Conservation (phyloP, 2,888 invertebrate genomes). For the Lasioglossum morio region DNA sequence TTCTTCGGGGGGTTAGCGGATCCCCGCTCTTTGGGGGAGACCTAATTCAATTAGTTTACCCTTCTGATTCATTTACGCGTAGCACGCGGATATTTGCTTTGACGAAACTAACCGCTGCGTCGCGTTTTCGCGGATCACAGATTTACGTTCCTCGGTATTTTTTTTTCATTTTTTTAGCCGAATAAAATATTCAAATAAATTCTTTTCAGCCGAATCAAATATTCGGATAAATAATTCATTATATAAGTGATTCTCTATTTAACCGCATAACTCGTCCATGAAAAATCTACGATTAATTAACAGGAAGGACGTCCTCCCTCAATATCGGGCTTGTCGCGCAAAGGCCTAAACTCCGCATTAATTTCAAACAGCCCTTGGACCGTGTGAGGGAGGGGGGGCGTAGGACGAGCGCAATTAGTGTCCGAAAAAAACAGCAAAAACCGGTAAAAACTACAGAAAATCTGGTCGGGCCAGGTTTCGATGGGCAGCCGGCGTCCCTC, state of each 20-base stretch:
- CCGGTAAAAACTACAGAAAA: background rate
- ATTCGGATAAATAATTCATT: too few relatives aligned
- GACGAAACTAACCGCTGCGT: conserved; percentile 8
- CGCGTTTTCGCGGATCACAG: background rate
- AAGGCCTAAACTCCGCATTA: background rate
- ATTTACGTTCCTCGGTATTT: background rate
- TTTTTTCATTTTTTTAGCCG: too few relatives aligned
- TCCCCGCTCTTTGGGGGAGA: conserved; percentile 39
- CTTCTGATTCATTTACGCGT: conserved; percentile 56
- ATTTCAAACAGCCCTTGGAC: conserved; percentile 1
- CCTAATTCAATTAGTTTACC: conserved; percentile 54
- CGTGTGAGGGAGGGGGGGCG: too few relatives aligned
- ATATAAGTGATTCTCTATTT: too few relatives aligned
- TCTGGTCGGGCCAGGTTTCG: background rate
- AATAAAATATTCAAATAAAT: too few relatives aligned
- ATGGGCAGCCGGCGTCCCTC: conserved; percentile 10
- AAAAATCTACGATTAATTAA: background rate
- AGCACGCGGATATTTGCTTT: conserved; percentile 38
- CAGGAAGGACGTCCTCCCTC: background rate
- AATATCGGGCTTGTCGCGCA: background rate
- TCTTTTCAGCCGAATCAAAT: too few relatives aligned
- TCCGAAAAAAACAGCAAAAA: background rate
- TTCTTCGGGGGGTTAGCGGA: conserved; percentile 48
- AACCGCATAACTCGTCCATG: too few relatives aligned
- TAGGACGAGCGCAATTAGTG: background rate